Conservation (phyloP, 2,113 vertebrate genomes). For the Urocynchramus pylzowi region DNA sequence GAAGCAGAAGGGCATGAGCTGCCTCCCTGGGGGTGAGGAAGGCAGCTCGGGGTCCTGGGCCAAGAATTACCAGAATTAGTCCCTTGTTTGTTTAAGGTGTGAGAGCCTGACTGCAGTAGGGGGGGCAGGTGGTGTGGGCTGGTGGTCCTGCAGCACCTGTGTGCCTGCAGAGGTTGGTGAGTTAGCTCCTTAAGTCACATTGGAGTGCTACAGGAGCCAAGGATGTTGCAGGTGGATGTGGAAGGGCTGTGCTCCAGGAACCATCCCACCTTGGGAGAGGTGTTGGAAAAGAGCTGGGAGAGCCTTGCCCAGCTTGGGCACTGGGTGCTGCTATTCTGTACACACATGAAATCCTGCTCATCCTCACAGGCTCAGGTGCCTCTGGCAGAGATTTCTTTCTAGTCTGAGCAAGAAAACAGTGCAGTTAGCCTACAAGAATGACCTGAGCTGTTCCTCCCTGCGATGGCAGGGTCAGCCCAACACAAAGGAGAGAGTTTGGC, state of each 20-base stretch:
- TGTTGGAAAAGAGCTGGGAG: neutral
- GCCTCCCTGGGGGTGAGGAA: neutral
- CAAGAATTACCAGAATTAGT: neutral
- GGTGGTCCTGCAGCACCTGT: neutral
- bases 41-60: fast-evolving
- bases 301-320: neutral
- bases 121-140: neutral
- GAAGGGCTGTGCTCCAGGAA: neutral
- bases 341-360: neutral
- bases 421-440: neutral
- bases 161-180: neutral
- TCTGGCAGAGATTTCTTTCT: neutral
- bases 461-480: fast-evolving
- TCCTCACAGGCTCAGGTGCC: neutral
- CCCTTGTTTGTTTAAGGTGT: neutral
- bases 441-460: neutral
- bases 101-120: neutral
- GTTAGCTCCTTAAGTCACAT: too few relatives aligned
- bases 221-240: neutral
- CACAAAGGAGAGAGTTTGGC: neutral
- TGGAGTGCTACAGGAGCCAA: fast-evolving
- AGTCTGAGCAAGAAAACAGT: neutral
- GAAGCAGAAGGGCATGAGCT: neutral
- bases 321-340: neutral
- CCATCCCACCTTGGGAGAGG: neutral